Conservation (phyloP, 2,888 invertebrate species). For the Sminthurinus aureus region DNA sequence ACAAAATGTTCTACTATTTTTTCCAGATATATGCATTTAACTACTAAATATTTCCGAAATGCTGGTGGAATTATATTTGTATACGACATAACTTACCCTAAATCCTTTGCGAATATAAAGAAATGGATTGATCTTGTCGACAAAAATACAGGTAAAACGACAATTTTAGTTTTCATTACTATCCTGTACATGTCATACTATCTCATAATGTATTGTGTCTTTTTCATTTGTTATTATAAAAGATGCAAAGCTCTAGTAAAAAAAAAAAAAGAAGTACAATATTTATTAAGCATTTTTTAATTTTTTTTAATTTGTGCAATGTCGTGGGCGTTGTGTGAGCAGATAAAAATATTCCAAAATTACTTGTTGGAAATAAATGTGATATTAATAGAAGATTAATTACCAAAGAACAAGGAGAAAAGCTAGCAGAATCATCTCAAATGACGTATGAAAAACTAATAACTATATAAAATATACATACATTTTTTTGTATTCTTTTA, state of each 20-base stretch:
- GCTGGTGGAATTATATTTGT: slow-evolving; percentile 43
- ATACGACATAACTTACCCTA: slow-evolving; percentile 39
- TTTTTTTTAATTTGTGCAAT: too few species aligned
- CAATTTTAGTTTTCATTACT: not conserved
- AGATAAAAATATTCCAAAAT: slow-evolving; percentile 27
- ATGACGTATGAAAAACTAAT: slow-evolving; percentile 38
- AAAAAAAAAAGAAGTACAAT: not conserved
- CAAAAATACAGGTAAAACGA: slow-evolving; percentile 19
- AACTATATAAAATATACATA: too few species aligned
- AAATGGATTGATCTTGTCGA: slow-evolving; percentile 42
- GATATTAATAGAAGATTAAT: slow-evolving; percentile 38
- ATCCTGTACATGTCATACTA: not conserved
- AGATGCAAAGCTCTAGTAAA: not conserved
- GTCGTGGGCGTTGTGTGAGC: too few species aligned
- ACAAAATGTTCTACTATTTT: too few species aligned
- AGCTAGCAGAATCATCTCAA: slow-evolving; percentile 28
- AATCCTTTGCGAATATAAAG: slow-evolving; percentile 41
- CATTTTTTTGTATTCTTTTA: too few species aligned
- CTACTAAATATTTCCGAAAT: slow-evolving; percentile 30
- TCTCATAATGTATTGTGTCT: not conserved
- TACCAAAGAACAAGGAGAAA: slow-evolving; percentile 31
- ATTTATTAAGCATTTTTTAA: too few species aligned
- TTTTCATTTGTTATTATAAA: not conserved
- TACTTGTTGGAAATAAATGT: slow-evolving; percentile 47
- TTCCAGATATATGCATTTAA: slow-evolving; percentile 38